Evolutionary conservation across 2,888 invertebrate genomes (phyloP).

Genomic region (Teleiodes luculella): DNA sequence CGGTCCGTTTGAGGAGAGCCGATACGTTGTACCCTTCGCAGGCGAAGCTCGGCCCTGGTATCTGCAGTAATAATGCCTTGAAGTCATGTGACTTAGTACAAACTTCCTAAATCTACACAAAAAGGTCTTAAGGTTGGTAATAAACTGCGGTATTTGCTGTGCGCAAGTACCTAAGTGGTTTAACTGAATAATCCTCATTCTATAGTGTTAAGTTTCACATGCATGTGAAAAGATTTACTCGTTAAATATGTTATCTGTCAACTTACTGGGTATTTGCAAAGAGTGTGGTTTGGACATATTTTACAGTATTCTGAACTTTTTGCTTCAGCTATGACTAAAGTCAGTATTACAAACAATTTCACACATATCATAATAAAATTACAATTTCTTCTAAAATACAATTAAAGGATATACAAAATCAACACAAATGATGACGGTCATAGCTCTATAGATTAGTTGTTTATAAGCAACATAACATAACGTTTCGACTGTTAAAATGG

Average conservation of each 20-base stretch:
- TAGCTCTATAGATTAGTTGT: slow-evolving; percentile 23
- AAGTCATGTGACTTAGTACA: too few species aligned
- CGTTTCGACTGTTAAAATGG: slow-evolving; percentile 43
- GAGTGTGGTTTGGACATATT: slow-evolving; percentile 56
- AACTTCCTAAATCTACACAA: too few species aligned
- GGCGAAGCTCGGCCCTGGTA: slow-evolving; percentile 42
- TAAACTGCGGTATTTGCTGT: too few species aligned
- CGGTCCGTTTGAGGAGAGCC: slow-evolving; percentile 39
- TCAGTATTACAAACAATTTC: slow-evolving; percentile 54
- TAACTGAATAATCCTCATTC: too few species aligned
- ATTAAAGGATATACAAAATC: slow-evolving; percentile 26
- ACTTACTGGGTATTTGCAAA: slow-evolving; percentile 56
- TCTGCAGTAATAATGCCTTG: too few species aligned
- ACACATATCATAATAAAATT: slow-evolving; percentile 56
- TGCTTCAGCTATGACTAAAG: slow-evolving; percentile 32
- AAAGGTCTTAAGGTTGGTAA: too few species aligned
- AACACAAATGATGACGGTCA: slow-evolving; percentile 28
- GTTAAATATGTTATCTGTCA: not conserved
- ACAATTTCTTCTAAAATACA: slow-evolving; percentile 33
- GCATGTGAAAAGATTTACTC: not conserved
- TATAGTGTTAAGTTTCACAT: too few species aligned
- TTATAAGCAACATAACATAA: slow-evolving; percentile 2
- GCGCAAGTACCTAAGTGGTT: too few species aligned
- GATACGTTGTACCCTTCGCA: slow-evolving; percentile 49
- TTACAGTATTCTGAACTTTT: slow-evolving; percentile 43